phyloP scores from a whole-genome alignment of 2,888 invertebrate species.

The Lasioglossum lativentre region DNA sequence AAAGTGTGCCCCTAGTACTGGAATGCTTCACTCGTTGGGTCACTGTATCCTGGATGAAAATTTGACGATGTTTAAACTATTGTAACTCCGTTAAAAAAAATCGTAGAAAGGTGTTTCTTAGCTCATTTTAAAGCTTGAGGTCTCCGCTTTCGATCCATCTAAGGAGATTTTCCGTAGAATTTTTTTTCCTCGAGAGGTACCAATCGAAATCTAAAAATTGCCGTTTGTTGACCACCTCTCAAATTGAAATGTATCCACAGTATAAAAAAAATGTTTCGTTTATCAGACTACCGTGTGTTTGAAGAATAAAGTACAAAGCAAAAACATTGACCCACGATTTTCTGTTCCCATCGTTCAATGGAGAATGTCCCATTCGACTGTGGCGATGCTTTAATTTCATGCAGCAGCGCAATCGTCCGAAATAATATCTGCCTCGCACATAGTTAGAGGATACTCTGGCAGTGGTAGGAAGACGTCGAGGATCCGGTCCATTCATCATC shows the following conservation, averaged over 20 bases:
- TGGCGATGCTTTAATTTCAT: too few species aligned
- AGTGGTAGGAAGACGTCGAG: not conserved
- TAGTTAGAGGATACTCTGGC: not conserved
- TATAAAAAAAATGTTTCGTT: too few species aligned
- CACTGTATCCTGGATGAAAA: not conserved
- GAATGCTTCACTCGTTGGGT: too few species aligned
- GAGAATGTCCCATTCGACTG: not conserved
- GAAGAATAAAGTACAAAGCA: too few species aligned
- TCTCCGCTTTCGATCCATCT: not conserved
- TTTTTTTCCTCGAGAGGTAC: too few species aligned
- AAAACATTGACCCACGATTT: not conserved
- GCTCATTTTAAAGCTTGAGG: not conserved
- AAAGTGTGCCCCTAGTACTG: too few species aligned
- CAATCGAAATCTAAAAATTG: too few species aligned
- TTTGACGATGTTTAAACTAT: not conserved
- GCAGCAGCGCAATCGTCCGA: not conserved
- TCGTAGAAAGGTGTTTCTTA: not conserved
- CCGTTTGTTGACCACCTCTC: too few species aligned
- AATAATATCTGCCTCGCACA: not conserved
- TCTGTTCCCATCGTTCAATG: accelerated
- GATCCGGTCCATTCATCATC: not conserved
- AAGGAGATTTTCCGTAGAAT: too few species aligned
- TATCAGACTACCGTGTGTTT: too few species aligned
- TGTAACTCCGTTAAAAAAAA: not conserved
- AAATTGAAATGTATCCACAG: too few species aligned